Evolutionary conservation across 2,797 vertebrate species (phyloP).

Genomic region (Phyllotis vaccarum): DNA sequence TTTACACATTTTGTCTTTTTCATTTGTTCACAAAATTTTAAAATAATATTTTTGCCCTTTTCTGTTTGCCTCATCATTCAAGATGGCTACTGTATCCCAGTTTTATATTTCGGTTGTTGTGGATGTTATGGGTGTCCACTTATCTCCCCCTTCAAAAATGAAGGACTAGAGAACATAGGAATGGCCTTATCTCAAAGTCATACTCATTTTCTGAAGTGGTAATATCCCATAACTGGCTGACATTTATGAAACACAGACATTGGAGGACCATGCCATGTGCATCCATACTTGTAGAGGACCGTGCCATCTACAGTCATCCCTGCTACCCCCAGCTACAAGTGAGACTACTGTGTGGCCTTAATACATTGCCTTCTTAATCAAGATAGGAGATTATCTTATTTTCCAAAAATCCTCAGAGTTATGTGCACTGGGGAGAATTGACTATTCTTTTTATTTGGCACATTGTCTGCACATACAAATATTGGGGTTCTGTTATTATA

Average conservation of each 20-base stretch:
- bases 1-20: neutral
- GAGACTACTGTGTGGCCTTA: neutral
- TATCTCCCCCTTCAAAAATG: neutral
- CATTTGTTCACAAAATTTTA: neutral
- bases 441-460: neutral
- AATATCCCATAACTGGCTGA: fast-evolving
- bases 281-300: neutral
- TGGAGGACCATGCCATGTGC: fast-evolving
- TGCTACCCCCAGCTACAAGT: neutral
- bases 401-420: neutral
- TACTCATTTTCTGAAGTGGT: neutral
- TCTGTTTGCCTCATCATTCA: neutral
- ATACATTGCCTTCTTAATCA: neutral
- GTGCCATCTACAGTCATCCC: fast-evolving
- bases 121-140: too few relatives aligned
- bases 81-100: neutral
- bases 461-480: neutral
- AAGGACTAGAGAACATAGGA: neutral
- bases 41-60: fast-evolving
- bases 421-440: neutral
- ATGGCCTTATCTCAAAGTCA: neutral
- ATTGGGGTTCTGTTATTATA: neutral
- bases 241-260: too few relatives aligned
- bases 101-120: fast-evolving
- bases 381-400: neutral